These are phyloP conservation scores for Larimichthys crocea DNA, from an alignment of 2,113 vertebrate genomes.

Conservation along the genomic window DNA sequence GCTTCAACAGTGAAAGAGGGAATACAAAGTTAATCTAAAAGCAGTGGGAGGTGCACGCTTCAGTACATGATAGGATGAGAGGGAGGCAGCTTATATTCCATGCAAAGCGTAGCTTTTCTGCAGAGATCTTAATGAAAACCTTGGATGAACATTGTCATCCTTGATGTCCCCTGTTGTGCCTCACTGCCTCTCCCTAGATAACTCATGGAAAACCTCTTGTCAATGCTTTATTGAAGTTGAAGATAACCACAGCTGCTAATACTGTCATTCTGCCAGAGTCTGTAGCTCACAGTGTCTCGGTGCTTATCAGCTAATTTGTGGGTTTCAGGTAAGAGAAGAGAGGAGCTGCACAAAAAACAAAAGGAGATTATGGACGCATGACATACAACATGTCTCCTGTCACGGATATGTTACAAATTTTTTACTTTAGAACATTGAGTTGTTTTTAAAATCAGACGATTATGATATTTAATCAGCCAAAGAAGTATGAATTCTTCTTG, in stretches of 20 bases:
- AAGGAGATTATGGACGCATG: slow-evolving; percentile 33
- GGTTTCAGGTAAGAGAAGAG: slow-evolving; percentile 31
- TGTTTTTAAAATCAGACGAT: slow-evolving; percentile 16
- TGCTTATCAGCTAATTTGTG: slow-evolving; percentile 54
- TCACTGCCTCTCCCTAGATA: slow-evolving; percentile 60
- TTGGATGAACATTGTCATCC: slow-evolving; percentile 62
- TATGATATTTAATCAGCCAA: slow-evolving; percentile 20
- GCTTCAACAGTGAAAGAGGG: slow-evolving; percentile 61
- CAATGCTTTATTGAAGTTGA: slow-evolving; percentile 63
- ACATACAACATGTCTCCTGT: slow-evolving; percentile 16
- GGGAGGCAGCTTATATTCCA: slow-evolving; percentile 53
- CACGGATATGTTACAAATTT: slow-evolving; percentile 9
- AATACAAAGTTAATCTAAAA: slow-evolving; percentile 77
- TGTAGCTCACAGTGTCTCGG: slow-evolving; percentile 19
- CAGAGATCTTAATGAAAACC: slow-evolving; percentile 72
- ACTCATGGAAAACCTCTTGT: slow-evolving; percentile 62
- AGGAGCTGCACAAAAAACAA: slow-evolving; percentile 26
- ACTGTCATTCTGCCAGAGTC: slow-evolving; percentile 46
- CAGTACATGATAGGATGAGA: slow-evolving; percentile 58
- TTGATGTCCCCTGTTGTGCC: slow-evolving; percentile 67
- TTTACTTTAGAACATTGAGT: slow-evolving; percentile 5
- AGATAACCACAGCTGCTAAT: slow-evolving; percentile 62
- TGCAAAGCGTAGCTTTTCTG: slow-evolving; percentile 59
- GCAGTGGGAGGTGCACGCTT: slow-evolving; percentile 54
- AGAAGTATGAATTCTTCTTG: slow-evolving; percentile 9